phyloP scores from a whole-genome alignment of 37 sponge, comb jelly and placozoan genomes.

The Aplysina aerophoba region DNA sequence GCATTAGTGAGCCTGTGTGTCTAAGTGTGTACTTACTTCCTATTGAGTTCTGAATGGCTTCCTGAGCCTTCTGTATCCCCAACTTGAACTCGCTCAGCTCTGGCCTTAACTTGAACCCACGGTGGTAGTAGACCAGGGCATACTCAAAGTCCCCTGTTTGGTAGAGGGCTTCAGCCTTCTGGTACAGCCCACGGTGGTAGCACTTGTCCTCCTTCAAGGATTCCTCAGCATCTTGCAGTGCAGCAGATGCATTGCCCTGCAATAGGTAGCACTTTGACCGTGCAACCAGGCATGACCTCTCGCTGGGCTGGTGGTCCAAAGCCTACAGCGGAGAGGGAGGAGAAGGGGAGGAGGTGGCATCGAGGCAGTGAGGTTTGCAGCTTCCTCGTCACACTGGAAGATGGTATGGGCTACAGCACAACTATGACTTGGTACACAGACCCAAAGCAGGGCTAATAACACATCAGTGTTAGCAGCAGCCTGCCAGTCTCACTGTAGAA shows the following conservation, averaged over 20 bases:
- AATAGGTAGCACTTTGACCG: slow-evolving; percentile 93
- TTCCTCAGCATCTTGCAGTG: slow-evolving; percentile 91
- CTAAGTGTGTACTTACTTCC: slow-evolving; percentile 65
- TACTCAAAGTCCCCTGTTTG: slow-evolving; percentile 97
- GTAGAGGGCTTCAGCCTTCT: slow-evolving; percentile 94
- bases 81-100: slow-evolving; percentile 90
- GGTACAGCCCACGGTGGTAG: slow-evolving; percentile 79
- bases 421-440: no score
- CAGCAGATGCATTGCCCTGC: slow-evolving; percentile 76
- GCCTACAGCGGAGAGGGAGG: slow-evolving; percentile 53
- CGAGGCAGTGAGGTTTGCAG: background rate
- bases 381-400: background rate
- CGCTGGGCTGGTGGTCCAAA: slow-evolving; percentile 86
- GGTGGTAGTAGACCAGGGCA: slow-evolving; percentile 93
- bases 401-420: no score
- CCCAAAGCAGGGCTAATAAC: no score
- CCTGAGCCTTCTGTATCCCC: slow-evolving; percentile 97
- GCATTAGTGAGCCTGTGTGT: background rate
- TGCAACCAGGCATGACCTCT: slow-evolving; percentile 81
- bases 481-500: no score
- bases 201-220: slow-evolving; percentile 88
- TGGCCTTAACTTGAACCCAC: slow-evolving; percentile 92
- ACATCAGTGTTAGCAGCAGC: no score
- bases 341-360: no score
- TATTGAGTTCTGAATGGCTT: slow-evolving; percentile 95